phyloP scores from a whole-genome alignment of 2,113 vertebrate genomes.

The Narcine bancroftii region DNA sequence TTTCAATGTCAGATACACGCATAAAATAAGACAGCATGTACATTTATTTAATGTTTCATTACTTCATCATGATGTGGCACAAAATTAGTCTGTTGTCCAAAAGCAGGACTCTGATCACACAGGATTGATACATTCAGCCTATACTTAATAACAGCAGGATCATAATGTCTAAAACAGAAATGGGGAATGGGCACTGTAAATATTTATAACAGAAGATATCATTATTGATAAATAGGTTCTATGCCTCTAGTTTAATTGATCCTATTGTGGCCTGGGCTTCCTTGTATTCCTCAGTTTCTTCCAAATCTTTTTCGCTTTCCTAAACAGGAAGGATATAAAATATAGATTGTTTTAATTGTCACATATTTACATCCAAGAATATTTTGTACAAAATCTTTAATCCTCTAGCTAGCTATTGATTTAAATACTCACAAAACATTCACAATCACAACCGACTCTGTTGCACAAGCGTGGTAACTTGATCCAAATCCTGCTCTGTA shows the following conservation, averaged over 20 bases:
- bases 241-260: conserved; percentile 83
- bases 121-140: not conserved
- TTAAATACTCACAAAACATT: not conserved
- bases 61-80: conserved; percentile 36
- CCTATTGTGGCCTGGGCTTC: conserved; percentile 74
- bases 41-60: conserved; percentile 35
- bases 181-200: conserved; percentile 62
- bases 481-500: not conserved
- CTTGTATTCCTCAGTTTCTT: conserved; percentile 80
- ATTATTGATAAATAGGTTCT: conserved; percentile 50
- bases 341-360: conserved; percentile 35
- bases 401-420: not conserved
- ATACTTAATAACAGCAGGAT: conserved; percentile 15
- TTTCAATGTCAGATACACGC: not conserved
- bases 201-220: conserved; percentile 34
- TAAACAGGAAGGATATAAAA: conserved; percentile 54
- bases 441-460: not conserved
- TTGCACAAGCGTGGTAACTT: not conserved
- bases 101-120: not conserved
- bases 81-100: conserved; percentile 16
- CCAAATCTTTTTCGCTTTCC: conserved; percentile 82
- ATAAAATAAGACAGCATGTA: conserved; percentile 24
- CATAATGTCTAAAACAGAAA: conserved; percentile 21
- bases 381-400: not conserved
- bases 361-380: not conserved